phyloP scores from a whole-genome alignment of 2,797 vertebrate species.

The Cuniculus paca region DNA sequence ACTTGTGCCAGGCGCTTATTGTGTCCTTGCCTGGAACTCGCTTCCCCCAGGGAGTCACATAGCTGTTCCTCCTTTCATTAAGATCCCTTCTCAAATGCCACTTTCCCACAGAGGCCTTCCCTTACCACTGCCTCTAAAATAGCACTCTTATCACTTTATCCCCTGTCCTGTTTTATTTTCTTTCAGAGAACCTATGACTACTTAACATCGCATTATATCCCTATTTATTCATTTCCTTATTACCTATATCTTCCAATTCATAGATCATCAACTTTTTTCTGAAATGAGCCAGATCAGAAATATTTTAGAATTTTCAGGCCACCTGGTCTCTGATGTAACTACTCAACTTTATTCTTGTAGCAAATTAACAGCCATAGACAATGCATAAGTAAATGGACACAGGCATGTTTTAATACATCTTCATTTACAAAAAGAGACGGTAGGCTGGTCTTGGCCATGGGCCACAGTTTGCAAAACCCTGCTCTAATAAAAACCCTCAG shows the following conservation, averaged over 20 bases:
- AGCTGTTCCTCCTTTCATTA: background rate
- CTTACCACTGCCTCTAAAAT: background rate
- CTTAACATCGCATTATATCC: background rate
- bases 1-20: background rate
- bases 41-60: background rate
- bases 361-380: background rate
- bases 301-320: constrained; percentile 13
- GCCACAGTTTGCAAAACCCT: background rate
- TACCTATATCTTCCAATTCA: background rate
- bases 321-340: background rate
- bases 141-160: background rate
- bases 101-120: background rate
- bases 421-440: background rate
- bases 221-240: constrained; percentile 3
- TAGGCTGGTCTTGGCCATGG: background rate
- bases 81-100: background rate
- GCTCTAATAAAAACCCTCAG: constrained; percentile 22
- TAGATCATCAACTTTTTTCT: background rate
- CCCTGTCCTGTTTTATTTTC: constrained; percentile 10
- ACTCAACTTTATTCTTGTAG: background rate
- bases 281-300: background rate
- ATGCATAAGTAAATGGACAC: constrained; percentile 31
- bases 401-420: background rate
- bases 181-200: background rate
- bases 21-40: background rate